phyloP scores from a whole-genome alignment of 2,113 vertebrate genomes.

The Saccopteryx leptura region DNA sequence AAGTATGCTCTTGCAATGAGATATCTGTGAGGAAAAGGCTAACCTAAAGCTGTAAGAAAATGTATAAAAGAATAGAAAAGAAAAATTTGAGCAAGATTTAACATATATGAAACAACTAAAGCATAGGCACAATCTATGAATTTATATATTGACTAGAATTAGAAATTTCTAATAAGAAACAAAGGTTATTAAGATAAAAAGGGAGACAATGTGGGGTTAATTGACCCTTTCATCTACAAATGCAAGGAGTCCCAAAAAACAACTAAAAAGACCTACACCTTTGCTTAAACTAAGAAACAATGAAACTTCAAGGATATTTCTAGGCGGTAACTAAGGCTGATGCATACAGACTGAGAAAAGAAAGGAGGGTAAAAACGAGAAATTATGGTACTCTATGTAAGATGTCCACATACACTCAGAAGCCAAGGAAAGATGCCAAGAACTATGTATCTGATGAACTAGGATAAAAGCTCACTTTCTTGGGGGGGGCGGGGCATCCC shows the following conservation, averaged over 20 bases:
- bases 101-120: constrained; percentile 32
- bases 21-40: neutral
- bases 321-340: neutral
- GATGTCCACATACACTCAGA: neutral
- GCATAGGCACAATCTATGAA: constrained; percentile 1
- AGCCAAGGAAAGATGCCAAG: neutral
- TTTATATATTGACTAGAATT: constrained; percentile 56
- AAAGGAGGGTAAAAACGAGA: neutral
- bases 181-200: constrained; percentile 43
- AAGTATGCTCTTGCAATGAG: constrained; percentile 37
- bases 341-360: neutral
- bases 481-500: neutral
- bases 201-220: constrained; percentile 17
- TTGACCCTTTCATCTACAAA: constrained; percentile 34
- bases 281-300: constrained; percentile 48
- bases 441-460: neutral
- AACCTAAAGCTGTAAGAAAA: constrained; percentile 57
- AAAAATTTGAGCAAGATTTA: constrained; percentile 66
- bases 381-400: neutral
- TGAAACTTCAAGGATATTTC: constrained; percentile 18
- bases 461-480: neutral
- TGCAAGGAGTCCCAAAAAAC: neutral
- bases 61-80: constrained; percentile 52
- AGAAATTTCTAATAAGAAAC: constrained; percentile 59
- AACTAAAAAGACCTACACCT: constrained; percentile 16